Evolutionary conservation across 2,113 vertebrate species (phyloP), one percentile per base, ranked within the genome.

Genomic region (Glareola pratincola): DNA sequence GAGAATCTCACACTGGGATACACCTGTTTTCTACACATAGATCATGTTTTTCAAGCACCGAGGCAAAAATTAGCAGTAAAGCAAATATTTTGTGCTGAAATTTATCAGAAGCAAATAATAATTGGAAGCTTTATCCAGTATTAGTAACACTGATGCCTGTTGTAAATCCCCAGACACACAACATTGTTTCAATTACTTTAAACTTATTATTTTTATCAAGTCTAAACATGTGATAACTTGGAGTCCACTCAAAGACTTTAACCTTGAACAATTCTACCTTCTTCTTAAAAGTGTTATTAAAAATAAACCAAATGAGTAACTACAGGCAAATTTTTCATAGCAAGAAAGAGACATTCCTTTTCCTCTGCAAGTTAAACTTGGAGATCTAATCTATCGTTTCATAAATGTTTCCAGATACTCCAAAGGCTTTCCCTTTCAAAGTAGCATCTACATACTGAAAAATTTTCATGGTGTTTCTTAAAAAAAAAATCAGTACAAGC

Each of bases 51-150:
- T 94, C 85, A 96, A 96, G 64, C 83, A 89, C 39, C 78, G 72
- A 90, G 57, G 87, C 93, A 95, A 97, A 68, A 96, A 97, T 62
- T 12, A 82, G 80, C 76, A 91, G 48, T 92, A 95, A 87, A 95
- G 91, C 85, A 85, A 94, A 94, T 14, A 57, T 68, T 94, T 66
- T 93, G 51, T 82, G 59, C 88, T 87, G 69, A 78, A 56, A 73
- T 80, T 94, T 92, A 96, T 95, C 34, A 94, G 69, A 92, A 92
- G 78, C 24, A 96, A 79, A 56, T 90, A 94, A 79, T 57, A 92
- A 92, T 3, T 47, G 53, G 53, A 91, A 97, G 94, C 32, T 78
- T 91, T 60, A 66, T 45, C 68, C 59, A 60, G 64, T 82, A 77
- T 51, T 76, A 91, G 29, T 73, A 91, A 48, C 15, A 54, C 7